Evolutionary conservation across 2,113 vertebrate species (phyloP), one percentile per base, ranked within the genome.

Genomic region (Dolichallabes microphthalmus): DNA sequence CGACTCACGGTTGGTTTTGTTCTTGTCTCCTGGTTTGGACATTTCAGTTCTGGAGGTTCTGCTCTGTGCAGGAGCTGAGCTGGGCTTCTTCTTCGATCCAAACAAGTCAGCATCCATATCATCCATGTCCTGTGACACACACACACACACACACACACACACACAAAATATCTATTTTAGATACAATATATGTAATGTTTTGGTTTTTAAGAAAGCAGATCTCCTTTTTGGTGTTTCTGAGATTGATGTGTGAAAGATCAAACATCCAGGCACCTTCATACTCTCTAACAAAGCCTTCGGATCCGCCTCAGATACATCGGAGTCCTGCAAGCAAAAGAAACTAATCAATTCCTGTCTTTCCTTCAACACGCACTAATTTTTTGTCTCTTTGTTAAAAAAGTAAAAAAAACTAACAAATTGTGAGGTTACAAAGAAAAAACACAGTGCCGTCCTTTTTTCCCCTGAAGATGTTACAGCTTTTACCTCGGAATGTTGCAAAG

Each of bases 51-150:
- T 90, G 74, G 83, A 45, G 14, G 15, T 39, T 85, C 93, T 95
- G 64, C 84, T 92, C 89, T 91, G 93, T 75, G 83, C 82, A 1
- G 92, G 91, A 27, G 92, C 88, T 3, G 88, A 92, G 35, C 82
- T 88, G 10, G 91, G 86, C 85, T 94, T 96, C 87, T 91, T 94
- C 50, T 91, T 92, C 50, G 92, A 89, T 63, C 92, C 88, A 81
- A 98, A 93, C 64, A 97, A 91, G 25, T 96, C 95, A 5, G 94
- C 94, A 3, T 97, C 97, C 96, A 97, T 92, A 45, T 96, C 94
- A 0, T 97, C 96, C 53, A 96, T 93, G 74, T 96, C 93, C 97
- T 98, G 89, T 25, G 73, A 79, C 3, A 17, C 78, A 68, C 53
- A 35, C 45, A 85, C 71, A 35, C 45, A 85, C 71, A 27, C 13